These are phyloP conservation scores for Gallirallus australis DNA, from an alignment of 2,797 vertebrate genomes.

Conservation along the genomic window DNA sequence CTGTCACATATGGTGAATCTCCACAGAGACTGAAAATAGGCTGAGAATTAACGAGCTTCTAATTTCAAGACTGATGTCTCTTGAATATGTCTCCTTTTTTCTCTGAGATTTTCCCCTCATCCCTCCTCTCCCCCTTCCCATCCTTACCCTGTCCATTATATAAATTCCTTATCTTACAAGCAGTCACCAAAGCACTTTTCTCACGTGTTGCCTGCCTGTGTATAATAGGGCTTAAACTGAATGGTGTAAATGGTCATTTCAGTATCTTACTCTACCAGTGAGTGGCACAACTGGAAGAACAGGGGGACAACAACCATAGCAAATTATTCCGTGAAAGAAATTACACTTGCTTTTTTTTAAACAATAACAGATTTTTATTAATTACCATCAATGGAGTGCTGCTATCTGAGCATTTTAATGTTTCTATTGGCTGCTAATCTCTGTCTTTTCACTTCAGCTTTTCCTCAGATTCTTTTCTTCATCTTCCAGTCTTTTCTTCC, in stretches of 20 bases:
- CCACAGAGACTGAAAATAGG: constrained; percentile 26
- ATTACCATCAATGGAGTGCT: neutral
- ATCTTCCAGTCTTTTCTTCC: neutral
- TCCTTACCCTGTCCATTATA: neutral
- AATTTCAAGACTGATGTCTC: constrained; percentile 25
- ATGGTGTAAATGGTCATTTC: neutral
- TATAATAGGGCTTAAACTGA: neutral
- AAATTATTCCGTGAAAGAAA: constrained; percentile 3
- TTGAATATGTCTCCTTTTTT: neutral
- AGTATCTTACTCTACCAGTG: neutral
- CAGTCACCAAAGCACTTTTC: neutral
- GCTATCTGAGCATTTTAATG: neutral
- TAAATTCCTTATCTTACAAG: neutral
- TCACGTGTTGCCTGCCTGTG: neutral
- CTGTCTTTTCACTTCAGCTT: neutral
- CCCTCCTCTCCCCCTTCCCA: neutral
- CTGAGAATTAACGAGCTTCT: constrained; percentile 62
- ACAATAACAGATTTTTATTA: neutral
- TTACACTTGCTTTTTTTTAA: neutral
- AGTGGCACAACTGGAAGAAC: neutral
- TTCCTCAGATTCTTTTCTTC: neutral
- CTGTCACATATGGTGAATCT: constrained; percentile 45
- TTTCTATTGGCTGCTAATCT: neutral
- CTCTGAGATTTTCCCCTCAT: neutral
- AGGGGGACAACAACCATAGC: neutral